Evolutionary conservation across 2,888 invertebrate genomes (phyloP), one percentile per base, ranked within the genome.

Genomic region (Yponomeuta cagnagella): DNA sequence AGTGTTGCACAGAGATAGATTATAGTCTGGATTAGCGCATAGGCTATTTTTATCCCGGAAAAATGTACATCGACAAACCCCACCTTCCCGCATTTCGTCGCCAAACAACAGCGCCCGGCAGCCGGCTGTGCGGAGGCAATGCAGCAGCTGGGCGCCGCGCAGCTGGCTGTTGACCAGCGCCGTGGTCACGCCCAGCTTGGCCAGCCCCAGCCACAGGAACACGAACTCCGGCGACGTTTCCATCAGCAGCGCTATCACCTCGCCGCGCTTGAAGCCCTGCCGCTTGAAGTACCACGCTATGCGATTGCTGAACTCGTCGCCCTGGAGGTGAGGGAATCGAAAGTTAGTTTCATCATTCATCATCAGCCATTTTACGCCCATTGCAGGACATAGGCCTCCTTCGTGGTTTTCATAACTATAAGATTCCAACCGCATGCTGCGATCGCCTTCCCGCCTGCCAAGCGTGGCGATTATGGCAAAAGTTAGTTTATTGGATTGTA

Each of bases 161-260:
- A 98, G 88, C 85, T 98, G 97, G 6, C 96, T 96, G 81, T 99
- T 99, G 70, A 99, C 95, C 67, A 99, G 90, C 0, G 99, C 98
- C 0, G 97, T 95, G 3, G 95, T 92, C 0, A 96, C 94, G 69
- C 96, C 96, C 64, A 96, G 88, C 91, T 98, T 98, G 8, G 97
- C 95, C 67, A 99, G 88, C 0, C 98, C 99, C 5, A 99, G 89
- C 98, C 98, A 99, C 1, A 96, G 92, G 76, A 96, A 96, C 0
- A 97, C 94, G 82, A 96, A 98, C 83, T 98, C 97, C 0, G 97
- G 96, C 37, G 96, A 93, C 52, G 96, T 97, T 82, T 98, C 98
- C 96, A 98, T 96, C 74, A 97, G 93, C 15, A 99, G 85, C 0
- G 98, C 97, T 10, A 99, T 95, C 0, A 96, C 95, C 80, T 99